Evolutionary conservation across 2,888 invertebrate species (phyloP).

Genomic region (Polylopha cassiicola): DNA sequence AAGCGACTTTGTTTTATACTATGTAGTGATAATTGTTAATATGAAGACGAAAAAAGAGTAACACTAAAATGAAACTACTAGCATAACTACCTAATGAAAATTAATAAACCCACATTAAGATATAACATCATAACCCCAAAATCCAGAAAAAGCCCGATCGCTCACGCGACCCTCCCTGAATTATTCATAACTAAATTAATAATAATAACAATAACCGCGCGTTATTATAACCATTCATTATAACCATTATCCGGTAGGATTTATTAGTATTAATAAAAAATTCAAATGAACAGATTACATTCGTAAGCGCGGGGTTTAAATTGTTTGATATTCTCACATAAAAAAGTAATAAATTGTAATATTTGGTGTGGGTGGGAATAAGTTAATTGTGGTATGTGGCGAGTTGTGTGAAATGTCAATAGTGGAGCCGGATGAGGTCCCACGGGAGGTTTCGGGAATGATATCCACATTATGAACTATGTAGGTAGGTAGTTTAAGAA

Average conservation of each 20-base stretch:
- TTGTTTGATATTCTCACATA: slow-evolving; percentile 66
- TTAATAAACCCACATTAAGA: not conserved
- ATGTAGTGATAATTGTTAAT: too few relatives aligned
- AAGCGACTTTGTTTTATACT: too few relatives aligned
- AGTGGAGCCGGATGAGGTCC: slow-evolving; percentile 22
- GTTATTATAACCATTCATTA: slow-evolving; percentile 28
- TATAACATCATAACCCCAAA: slow-evolving; percentile 11
- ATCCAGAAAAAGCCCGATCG: slow-evolving; percentile 14
- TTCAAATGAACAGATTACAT: slow-evolving; percentile 65
- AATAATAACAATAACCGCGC: slow-evolving; percentile 57
- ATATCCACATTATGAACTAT: not conserved
- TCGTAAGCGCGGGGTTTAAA: slow-evolving; percentile 55
- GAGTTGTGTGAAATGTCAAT: slow-evolving; percentile 54
- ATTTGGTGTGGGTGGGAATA: slow-evolving; percentile 37
- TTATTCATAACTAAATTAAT: slow-evolving; percentile 71
- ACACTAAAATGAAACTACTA: too few relatives aligned
- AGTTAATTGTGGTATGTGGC: slow-evolving; percentile 34
- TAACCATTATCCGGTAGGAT: slow-evolving; percentile 30
- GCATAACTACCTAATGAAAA: too few relatives aligned
- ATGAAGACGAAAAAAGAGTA: too few relatives aligned
- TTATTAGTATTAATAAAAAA: slow-evolving; percentile 71
- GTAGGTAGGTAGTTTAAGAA: too few relatives aligned
- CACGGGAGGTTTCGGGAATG: slow-evolving; percentile 3
- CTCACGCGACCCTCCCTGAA: slow-evolving; percentile 41
- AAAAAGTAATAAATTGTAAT: slow-evolving; percentile 40